These are phyloP conservation scores for Crax fasciolata DNA, from an alignment of 2,797 vertebrate species.

Conservation along the genomic window DNA sequence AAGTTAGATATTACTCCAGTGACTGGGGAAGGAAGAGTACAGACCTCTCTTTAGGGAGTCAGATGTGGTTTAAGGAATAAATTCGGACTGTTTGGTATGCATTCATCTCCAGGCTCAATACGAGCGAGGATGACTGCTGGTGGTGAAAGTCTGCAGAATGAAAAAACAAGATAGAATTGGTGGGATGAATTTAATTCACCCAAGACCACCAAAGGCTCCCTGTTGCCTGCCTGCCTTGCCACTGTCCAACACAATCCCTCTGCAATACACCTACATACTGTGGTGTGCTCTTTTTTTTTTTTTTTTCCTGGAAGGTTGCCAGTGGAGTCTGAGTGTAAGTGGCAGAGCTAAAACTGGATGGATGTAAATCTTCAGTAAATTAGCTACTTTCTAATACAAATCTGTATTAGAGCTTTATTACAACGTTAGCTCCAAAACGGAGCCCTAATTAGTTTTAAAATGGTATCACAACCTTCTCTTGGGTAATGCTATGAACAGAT, in stretches of 20 bases:
- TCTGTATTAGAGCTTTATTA: neutral
- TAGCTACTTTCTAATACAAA: neutral
- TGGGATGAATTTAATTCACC: neutral
- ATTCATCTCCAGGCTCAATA: neutral
- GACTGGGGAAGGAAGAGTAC: neutral
- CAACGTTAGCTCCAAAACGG: neutral
- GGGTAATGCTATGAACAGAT: neutral
- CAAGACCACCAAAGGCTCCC: neutral
- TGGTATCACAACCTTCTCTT: neutral
- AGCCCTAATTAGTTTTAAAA: constrained; percentile 29
- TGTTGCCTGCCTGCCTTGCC: neutral
- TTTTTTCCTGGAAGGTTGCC: neutral
- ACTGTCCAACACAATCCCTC: accelerated
- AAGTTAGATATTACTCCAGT: neutral
- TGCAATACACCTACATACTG: accelerated
- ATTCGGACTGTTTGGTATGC: neutral
- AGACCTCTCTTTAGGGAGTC: neutral
- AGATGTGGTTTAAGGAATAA: neutral
- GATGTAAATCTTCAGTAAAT: neutral
- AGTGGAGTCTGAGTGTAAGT: neutral
- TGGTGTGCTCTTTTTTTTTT: neutral
- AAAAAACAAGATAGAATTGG: neutral
- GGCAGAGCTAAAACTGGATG: neutral
- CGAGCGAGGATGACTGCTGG: neutral
- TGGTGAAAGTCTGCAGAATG: neutral